Evolutionary conservation across 2,888 invertebrate species (phyloP).

Genomic region (Lumbricus terrestris): DNA sequence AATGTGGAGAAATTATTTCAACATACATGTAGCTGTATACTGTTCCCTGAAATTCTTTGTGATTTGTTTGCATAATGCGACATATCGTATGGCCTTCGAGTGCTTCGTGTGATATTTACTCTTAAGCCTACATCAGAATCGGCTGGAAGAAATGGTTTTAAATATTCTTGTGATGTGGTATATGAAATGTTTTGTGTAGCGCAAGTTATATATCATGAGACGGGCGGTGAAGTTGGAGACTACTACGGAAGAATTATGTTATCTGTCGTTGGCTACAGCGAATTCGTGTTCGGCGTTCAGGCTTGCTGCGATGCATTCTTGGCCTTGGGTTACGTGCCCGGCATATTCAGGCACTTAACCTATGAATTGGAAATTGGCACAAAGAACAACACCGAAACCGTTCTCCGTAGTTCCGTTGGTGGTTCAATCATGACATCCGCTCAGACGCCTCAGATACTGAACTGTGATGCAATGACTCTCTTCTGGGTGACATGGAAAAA

Average conservation of each 20-base stretch:
- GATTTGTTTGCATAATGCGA: background rate
- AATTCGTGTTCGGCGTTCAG: conserved; percentile 17
- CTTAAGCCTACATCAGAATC: background rate
- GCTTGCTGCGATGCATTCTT: conserved; percentile 24
- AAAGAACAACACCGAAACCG: conserved; percentile 20
- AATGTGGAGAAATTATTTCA: background rate
- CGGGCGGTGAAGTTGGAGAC: background rate
- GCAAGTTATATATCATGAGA: background rate
- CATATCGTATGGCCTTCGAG: too few relatives aligned
- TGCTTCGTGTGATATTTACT: background rate
- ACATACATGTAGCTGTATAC: too few relatives aligned
- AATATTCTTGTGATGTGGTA: background rate
- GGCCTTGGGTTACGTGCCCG: background rate
- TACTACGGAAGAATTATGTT: background rate
- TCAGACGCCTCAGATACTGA: conserved; percentile 25
- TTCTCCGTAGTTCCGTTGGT: background rate
- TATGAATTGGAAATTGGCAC: conserved; percentile 24
- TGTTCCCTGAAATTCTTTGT: background rate
- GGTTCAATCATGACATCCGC: background rate
- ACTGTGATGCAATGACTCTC: background rate
- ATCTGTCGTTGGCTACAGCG: background rate
- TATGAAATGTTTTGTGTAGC: background rate
- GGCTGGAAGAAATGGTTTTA: background rate
- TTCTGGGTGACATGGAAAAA: conserved; percentile 30
- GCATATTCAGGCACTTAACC: background rate